Base-by-base conservation (phyloP, 2,113 vertebrate genomes). In the Centropus unirufus region DNA sequence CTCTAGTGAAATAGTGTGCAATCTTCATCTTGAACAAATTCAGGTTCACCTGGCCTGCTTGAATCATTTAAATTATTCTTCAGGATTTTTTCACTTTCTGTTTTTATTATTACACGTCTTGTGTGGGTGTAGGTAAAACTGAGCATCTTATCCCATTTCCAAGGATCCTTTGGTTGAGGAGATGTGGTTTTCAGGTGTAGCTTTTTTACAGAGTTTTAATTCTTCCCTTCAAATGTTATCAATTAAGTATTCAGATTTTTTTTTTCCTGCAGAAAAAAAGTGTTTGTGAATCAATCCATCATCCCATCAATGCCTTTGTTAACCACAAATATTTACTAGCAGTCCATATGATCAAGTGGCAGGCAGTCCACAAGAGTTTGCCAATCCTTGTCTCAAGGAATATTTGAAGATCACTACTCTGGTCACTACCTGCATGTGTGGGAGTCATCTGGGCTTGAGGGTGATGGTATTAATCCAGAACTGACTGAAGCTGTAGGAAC, bases 291-390 rank as follows among this genome's bases (percentile, higher is more conserved):
- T 84, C 54, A 66, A 62, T 34, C 39, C 21, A 0, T 39, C 59
- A 87, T 73, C 47, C 59, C 87, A 46, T 55, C 82, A 80, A 11
- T 66, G 55, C 14, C 51, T 92, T 85, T 74, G 15, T 51, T 88
- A 91, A 49, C 42, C 36, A n/a, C 13, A 95, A 96, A 82, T 95
- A 92, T 70, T 96, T 94, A 12, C 51, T 80, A 95, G 42, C 36
- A 80, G 32, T 11, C 58, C 91, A 40, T 90, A 89, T 16, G 54
- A 87, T 62, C 69, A 52, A 79, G 3, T 46, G 68, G 32, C 49
- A 82, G 68, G 30, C 49, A 82, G 40, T 46, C 58, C 69, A 27
- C 32, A 75, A n/a, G n/a, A 87, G 7, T 34, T 82, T 40, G 22
- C 29, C 82, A 87, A 76, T 12, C 7, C 11, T 90, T 54, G n/a